phyloP scores from a whole-genome alignment of 2,113 vertebrate genomes.

The Pardalotus punctatus region DNA sequence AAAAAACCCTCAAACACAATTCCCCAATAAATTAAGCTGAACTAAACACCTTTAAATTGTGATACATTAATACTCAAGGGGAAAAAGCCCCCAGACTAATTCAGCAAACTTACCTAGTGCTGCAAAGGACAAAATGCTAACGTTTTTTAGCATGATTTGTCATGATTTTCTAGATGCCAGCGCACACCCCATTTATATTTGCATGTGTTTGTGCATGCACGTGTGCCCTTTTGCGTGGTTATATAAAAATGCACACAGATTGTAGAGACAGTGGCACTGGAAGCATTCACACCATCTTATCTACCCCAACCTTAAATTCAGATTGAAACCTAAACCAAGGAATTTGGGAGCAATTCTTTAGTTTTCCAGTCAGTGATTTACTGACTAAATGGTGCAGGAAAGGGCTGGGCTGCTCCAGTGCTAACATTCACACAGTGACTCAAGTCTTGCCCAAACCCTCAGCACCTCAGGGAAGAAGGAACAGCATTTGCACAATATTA shows the following conservation, averaged over 20 bases:
- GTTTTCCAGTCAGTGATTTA: background rate
- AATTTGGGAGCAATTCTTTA: rapidly evolving
- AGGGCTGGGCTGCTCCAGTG: background rate
- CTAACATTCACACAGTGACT: rapidly evolving
- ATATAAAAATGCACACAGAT: background rate
- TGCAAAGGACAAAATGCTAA: background rate
- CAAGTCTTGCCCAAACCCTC: background rate
- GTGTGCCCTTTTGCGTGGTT: background rate
- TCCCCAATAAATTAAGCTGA: background rate
- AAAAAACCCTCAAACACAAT: background rate
- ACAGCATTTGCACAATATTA: background rate
- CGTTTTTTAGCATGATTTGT: background rate
- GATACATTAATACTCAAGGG: background rate
- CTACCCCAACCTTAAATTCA: background rate
- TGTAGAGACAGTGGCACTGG: background rate
- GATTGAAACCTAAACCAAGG: background rate
- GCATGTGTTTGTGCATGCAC: background rate
- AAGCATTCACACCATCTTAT: background rate
- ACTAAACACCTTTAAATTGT: background rate
- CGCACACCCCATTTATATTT: background rate
- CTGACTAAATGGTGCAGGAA: background rate
- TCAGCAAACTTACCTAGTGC: background rate
- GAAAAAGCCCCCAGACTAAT: background rate
- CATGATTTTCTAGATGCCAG: background rate
- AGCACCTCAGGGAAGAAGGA: background rate